Base-by-base conservation (phyloP, 2,113 vertebrate genomes). In the Theristicus caerulescens region DNA sequence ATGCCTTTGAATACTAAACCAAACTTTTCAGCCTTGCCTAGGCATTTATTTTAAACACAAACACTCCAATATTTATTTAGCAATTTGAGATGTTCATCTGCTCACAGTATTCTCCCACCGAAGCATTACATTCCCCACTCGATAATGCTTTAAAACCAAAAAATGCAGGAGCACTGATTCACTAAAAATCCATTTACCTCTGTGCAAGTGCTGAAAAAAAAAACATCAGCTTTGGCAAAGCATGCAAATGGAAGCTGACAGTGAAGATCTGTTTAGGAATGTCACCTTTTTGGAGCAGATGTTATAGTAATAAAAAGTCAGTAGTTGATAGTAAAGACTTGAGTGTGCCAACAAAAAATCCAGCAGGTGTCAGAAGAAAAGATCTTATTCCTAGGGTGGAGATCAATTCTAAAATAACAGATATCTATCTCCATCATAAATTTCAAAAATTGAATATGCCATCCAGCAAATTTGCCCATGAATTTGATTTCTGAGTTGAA, bases 331-430 rank as follows among this genome's bases (percentile, higher is more conserved):
- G 47, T 62, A 70, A 77, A 91, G 89, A 85, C 64, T 64, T 44
- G 26, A 94, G 66, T 59, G 21, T 73, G 74, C 47, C 9, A 4
- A 79, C 81, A 94, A 88, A 95, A 94, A 90, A 73, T 59, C n/a
- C 59, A 70, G 52, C 52, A 92, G 44, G 59, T 93, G 93, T 82
- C 93, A 94, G 64, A 94, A 88, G 54, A 57, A 91, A 95, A 90
- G 78, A 93, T 90, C 89, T 90, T 66, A 80, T 55, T 93, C 58
- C 46, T 88, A 59, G 25, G 82, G 42, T 81, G 42, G 24, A 95
- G 84, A 94, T 96, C 95, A 96, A 67, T 94, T 94, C 95, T 97
- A 95, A 94, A 97, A 96, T 96, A 97, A 95, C 93, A 97, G 93
- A 94, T 96, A 96, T 97, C 95, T 96, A 85, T 97, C 95, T 96